Evolutionary conservation across 2,113 vertebrate genomes (phyloP).

Genomic region (Terrapene triunguis): DNA sequence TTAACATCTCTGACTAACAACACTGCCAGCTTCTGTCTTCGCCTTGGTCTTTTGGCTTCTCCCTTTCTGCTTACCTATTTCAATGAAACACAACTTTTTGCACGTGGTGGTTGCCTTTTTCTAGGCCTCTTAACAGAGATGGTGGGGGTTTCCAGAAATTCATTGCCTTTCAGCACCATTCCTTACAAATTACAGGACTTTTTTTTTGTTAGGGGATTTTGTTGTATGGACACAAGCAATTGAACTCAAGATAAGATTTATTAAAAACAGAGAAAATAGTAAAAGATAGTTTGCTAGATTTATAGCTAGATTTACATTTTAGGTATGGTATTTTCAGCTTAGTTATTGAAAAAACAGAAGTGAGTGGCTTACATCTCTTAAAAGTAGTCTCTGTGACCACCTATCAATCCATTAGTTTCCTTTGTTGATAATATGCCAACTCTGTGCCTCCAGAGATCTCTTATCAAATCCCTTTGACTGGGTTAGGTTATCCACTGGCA

Average conservation of each 20-base stretch:
- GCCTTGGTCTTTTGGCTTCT: neutral
- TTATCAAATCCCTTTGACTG: neutral
- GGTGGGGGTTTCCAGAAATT: neutral
- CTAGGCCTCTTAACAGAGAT: neutral
- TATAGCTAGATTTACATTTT: neutral
- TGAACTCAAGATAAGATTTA: neutral
- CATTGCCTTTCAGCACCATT: neutral
- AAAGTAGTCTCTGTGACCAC: neutral
- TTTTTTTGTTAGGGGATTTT: no score
- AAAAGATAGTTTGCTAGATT: neutral
- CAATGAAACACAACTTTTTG: neutral
- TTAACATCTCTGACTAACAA: fast-evolving
- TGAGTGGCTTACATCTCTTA: neutral
- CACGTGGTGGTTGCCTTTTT: neutral
- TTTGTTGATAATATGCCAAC: neutral
- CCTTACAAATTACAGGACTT: neutral
- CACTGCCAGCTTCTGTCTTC: neutral
- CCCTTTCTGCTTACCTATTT: neutral
- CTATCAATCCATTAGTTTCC: neutral
- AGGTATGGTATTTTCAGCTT: neutral
- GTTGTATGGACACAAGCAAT: neutral
- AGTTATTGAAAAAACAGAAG: neutral
- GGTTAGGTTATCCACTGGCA: neutral
- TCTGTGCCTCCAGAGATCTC: fast-evolving
- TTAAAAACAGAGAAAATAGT: neutral